Evolutionary conservation across 35 echinoderm and acorn worm genomes (phyloP).

Genomic region (Hemicentrotus pulcherrimus): DNA sequence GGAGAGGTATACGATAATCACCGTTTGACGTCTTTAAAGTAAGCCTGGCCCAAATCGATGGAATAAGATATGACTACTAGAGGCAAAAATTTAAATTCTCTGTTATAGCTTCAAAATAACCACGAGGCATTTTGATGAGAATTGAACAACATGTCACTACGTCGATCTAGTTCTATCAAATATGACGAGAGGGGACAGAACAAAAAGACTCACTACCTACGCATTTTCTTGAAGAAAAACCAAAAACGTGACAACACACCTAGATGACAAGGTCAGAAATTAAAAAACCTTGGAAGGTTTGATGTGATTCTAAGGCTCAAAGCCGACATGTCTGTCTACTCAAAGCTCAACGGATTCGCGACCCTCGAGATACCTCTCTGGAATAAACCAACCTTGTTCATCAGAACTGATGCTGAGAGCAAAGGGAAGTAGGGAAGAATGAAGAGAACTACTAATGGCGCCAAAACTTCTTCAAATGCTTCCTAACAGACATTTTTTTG

Average conservation of each 20-base stretch:
- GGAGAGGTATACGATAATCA: neutral
- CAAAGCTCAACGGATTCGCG: too few relatives aligned
- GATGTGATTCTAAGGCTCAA: neutral
- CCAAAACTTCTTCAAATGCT: neutral
- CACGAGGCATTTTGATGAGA: neutral
- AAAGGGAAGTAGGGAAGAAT: neutral
- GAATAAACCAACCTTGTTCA: neutral
- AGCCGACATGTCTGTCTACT: neutral
- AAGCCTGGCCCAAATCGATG: neutral
- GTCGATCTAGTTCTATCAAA: neutral
- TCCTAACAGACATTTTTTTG: neutral
- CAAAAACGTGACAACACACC: too few relatives aligned
- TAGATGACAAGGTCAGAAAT: too few relatives aligned
- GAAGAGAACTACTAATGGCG: neutral
- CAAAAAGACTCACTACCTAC: neutral
- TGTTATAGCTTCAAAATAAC: neutral
- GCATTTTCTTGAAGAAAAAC: too few relatives aligned
- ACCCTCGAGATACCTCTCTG: too few relatives aligned
- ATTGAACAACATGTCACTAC: neutral
- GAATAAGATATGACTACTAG: neutral
- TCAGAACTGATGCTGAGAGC: neutral
- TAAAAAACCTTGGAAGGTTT: too few relatives aligned
- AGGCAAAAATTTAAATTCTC: neutral
- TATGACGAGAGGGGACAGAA: neutral
- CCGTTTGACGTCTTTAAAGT: neutral